Evolutionary conservation across 2,888 invertebrate genomes (phyloP).

Genomic region (Sphaerophoria rueppellii): DNA sequence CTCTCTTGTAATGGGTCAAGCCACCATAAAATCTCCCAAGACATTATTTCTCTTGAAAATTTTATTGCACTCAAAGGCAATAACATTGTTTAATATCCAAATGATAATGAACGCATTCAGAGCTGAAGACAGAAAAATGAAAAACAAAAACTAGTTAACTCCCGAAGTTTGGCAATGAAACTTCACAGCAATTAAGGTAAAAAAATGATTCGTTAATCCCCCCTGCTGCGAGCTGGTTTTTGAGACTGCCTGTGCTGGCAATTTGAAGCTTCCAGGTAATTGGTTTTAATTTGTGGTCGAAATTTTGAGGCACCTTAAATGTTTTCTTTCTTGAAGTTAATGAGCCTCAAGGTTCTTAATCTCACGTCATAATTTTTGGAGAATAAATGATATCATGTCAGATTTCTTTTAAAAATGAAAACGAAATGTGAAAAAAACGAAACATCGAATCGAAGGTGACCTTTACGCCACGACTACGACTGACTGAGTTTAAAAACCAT

Average conservation of each 20-base stretch:
- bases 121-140: neutral
- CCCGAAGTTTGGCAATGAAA: slow-evolving; percentile 18
- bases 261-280: neutral
- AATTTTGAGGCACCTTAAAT: neutral
- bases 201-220: neutral
- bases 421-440: neutral
- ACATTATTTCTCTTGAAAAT: slow-evolving; percentile 9
- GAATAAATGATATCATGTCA: slow-evolving; percentile 10
- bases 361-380: slow-evolving; percentile 3
- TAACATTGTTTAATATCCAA: neutral
- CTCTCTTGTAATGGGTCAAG: slow-evolving; percentile 13
- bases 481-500: neutral
- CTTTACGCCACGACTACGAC: slow-evolving; percentile 19
- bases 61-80: slow-evolving; percentile 30
- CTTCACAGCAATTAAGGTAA: slow-evolving; percentile 18
- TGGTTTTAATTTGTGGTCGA: slow-evolving; percentile 3
- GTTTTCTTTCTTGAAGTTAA: neutral
- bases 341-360: slow-evolving; percentile 5
- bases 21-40: neutral
- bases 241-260: neutral
- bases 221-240: neutral
- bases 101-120: too few species aligned
- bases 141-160: neutral
- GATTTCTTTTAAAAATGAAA: neutral
- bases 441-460: neutral